A percentile compares a stretch with the other conserved stretches of the same genome.
These are phyloP conservation scores for Geophilus truncorum DNA, from an alignment of 2,888 invertebrate genomes.

Conservation along the genomic window DNA sequence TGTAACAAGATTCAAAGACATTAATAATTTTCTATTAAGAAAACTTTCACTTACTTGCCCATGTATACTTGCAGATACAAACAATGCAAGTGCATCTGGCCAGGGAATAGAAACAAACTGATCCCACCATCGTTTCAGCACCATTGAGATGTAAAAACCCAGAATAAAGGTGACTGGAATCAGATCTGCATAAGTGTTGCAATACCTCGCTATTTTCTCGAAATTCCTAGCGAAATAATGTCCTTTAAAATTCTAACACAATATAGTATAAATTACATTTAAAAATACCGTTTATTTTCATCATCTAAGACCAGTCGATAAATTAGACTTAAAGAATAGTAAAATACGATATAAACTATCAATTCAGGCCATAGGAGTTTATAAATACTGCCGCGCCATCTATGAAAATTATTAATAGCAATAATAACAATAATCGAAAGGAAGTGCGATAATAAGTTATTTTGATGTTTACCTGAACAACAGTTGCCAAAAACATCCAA, in stretches of 20 bases:
- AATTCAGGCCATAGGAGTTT: slow-evolving; percentile 89
- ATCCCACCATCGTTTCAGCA: slow-evolving; percentile 90
- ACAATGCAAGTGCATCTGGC: slow-evolving; percentile 80
- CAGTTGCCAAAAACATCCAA: slow-evolving; percentile 82
- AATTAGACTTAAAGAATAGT: slow-evolving; percentile 69
- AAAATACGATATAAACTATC: slow-evolving; percentile 68
- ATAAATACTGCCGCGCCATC: slow-evolving; percentile 93
- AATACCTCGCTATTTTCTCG: slow-evolving; percentile 75
- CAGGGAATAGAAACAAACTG: slow-evolving; percentile 82
- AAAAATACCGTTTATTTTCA: slow-evolving; percentile 63
- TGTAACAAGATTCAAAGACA: too few relatives aligned
- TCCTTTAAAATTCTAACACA: background rate
- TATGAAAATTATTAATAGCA: slow-evolving; percentile 48
- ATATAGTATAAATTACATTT: too few relatives aligned
- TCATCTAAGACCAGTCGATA: slow-evolving; percentile 68
- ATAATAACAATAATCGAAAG: too few relatives aligned
- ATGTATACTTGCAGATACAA: slow-evolving; percentile 75
- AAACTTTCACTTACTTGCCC: slow-evolving; percentile 63
- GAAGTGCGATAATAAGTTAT: too few relatives aligned
- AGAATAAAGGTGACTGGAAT: slow-evolving; percentile 92
- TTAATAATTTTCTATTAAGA: background rate
- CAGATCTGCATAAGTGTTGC: slow-evolving; percentile 76
- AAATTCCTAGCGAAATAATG: slow-evolving; percentile 59
- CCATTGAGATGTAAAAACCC: slow-evolving; percentile 88
- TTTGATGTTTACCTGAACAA: slow-evolving; percentile 62